Percentiles rank a stretch among this genome's conserved stretches.
phyloP scores from a whole-genome alignment of 2,797 vertebrate species.

The Sebastes kiyomatsui region DNA sequence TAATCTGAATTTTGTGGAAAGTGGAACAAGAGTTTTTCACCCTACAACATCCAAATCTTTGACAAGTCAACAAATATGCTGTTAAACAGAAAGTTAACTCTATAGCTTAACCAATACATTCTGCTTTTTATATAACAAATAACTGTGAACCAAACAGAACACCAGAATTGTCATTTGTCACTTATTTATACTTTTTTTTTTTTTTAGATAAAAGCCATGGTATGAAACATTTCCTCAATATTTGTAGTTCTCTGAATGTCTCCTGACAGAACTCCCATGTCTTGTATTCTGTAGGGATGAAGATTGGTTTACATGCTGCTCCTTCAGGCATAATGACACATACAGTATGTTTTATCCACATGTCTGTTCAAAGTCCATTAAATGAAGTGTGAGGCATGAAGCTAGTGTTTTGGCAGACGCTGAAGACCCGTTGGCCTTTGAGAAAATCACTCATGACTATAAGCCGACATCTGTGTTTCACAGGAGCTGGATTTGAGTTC shows the following conservation, averaged over 20 bases:
- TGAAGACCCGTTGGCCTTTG: not conserved
- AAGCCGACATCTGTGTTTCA: constrained; percentile 6
- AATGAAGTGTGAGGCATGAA: not conserved
- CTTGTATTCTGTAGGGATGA: not conserved
- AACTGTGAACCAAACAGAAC: not conserved
- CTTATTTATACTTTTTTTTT: not conserved
- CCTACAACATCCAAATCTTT: not conserved
- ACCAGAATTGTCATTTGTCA: not conserved
- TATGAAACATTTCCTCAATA: not conserved
- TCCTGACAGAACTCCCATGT: not conserved
- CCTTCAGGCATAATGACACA: not conserved
- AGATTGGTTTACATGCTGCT: not conserved
- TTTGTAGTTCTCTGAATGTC: not conserved
- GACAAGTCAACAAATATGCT: not conserved
- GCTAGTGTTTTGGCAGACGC: not conserved
- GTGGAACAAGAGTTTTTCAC: not conserved
- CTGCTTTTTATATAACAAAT: not conserved
- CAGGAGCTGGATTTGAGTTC: constrained; percentile 65
- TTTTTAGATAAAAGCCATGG: not conserved
- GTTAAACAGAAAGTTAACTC: not conserved
- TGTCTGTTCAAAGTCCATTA: not conserved
- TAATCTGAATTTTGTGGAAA: not conserved
- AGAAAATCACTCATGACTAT: not conserved
- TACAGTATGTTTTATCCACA: not conserved
- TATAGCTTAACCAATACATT: not conserved